phyloP scores from a whole-genome alignment of 2,888 invertebrate genomes.

The Lymantria dispar region DNA sequence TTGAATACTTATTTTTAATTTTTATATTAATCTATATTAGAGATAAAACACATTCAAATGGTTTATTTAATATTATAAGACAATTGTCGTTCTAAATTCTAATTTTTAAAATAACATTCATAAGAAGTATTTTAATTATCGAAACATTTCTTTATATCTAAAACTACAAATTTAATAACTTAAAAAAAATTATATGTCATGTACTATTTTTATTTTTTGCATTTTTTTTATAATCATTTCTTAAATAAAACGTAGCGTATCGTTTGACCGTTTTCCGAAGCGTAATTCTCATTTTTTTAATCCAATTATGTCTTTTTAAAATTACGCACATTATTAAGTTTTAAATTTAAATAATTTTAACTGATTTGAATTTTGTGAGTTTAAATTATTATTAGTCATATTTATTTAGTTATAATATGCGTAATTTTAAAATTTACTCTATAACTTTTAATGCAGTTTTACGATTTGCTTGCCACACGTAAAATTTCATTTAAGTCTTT shows the following conservation, averaged over 20 bases:
- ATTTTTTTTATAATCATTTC: constrained; percentile 38
- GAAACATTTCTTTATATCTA: constrained; percentile 39
- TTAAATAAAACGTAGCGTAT: constrained; percentile 57
- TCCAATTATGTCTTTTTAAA: constrained; percentile 42
- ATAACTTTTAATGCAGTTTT: constrained; percentile 11
- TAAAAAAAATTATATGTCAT: constrained; percentile 48
- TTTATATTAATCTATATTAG: constrained; percentile 48
- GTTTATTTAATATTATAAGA: constrained; percentile 43
- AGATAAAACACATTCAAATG: constrained; percentile 63
- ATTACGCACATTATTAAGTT: constrained; percentile 32
- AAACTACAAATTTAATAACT: constrained; percentile 45
- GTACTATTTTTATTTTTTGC: constrained; percentile 41
- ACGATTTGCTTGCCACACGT: constrained; percentile 28
- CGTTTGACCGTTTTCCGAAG: constrained; percentile 67
- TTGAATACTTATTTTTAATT: constrained; percentile 61
- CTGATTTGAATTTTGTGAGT: constrained; percentile 1
- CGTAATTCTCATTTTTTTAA: constrained; percentile 47
- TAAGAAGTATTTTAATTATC: constrained; percentile 52
- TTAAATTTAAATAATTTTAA: not conserved
- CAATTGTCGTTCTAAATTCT: constrained; percentile 32
- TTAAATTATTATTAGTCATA: no score
- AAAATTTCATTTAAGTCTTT: constrained; percentile 23
- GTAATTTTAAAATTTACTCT: constrained; percentile 27
- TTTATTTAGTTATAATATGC: constrained; percentile 3
- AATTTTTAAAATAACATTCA: constrained; percentile 51